phyloP scores from a whole-genome alignment of 1,140 invertebrate species.

The Achatina immaculata region DNA sequence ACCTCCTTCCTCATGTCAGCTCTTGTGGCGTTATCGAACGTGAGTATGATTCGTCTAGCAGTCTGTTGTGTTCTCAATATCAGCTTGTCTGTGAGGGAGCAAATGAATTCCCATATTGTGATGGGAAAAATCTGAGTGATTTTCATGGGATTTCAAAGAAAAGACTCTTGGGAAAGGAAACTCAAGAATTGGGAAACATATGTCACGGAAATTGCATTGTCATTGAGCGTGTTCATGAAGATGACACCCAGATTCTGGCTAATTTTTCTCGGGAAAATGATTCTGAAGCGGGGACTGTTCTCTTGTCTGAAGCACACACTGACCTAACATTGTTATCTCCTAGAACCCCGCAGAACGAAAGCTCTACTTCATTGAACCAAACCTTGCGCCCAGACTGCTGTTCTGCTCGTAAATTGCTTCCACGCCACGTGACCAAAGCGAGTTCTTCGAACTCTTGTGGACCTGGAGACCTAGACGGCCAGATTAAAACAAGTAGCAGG shows the following conservation, averaged over 20 bases:
- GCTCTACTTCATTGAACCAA: not conserved
- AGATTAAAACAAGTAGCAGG: not conserved
- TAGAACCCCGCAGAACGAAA: not conserved
- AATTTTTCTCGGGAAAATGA: not conserved
- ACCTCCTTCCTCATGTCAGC: not conserved
- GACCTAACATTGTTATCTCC: not conserved
- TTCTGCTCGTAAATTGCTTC: not conserved
- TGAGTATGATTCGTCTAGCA: not conserved
- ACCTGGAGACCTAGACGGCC: not conserved
- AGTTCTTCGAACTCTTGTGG: too few species aligned
- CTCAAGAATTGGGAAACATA: not conserved
- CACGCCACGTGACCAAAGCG: not conserved
- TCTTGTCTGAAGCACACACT: not conserved
- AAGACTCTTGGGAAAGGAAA: not conserved
- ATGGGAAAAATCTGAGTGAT: not conserved
- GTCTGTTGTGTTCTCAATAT: not conserved
- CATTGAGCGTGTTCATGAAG: not conserved
- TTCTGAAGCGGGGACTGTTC: not conserved
- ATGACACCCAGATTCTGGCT: not conserved
- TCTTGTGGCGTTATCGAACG: not conserved
- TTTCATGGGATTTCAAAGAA: not conserved
- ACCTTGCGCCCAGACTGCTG: not conserved
- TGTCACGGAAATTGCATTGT: not conserved
- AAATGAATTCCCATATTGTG: not conserved
- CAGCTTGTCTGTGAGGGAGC: not conserved